These are phyloP conservation scores for Phrixothrix hirtus DNA, from an alignment of 2,888 invertebrate genomes.

Conservation along the genomic window DNA sequence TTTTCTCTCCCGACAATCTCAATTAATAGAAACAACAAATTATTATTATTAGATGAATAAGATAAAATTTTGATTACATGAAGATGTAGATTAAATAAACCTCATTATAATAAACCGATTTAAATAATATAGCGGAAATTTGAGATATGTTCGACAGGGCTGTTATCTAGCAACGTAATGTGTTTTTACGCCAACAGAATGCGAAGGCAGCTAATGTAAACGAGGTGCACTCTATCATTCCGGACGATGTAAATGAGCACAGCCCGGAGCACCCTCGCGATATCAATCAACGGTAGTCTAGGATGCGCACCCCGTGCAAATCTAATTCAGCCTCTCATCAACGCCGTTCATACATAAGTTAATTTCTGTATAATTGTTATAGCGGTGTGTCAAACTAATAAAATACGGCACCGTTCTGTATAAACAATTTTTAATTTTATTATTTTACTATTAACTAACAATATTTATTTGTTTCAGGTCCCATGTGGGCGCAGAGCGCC, in stretches of 20 bases:
- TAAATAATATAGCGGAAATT: constrained; percentile 25
- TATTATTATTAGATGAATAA: neutral
- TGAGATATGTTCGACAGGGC: constrained; percentile 31
- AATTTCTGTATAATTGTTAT: constrained; percentile 19
- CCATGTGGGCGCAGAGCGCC: constrained; percentile 50
- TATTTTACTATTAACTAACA: constrained; percentile 18
- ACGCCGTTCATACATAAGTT: constrained; percentile 19
- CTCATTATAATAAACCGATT: too few relatives aligned
- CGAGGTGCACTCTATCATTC: constrained; percentile 29
- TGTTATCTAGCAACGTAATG: constrained; percentile 30
- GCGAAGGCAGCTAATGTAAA: constrained; percentile 30
- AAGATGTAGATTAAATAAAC: constrained; percentile 12
- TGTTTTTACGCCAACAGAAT: constrained; percentile 29
- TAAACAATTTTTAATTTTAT: too few relatives aligned
- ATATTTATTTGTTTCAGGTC: constrained; percentile 48
- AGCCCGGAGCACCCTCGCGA: constrained; percentile 25
- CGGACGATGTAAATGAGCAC: constrained; percentile 28
- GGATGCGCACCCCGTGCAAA: constrained; percentile 24
- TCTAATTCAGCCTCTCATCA: constrained; percentile 21
- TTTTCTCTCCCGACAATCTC: too few relatives aligned
- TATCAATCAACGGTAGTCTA: constrained; percentile 30
- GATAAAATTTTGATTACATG: neutral
- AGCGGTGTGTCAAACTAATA: too few relatives aligned
- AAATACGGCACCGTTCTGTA: too few relatives aligned
- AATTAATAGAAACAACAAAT: too few relatives aligned